Percentiles rank a stretch among this genome's conserved stretches.
Evolutionary conservation across 2,888 invertebrate genomes (phyloP).

Genomic region (Napeogenes inachia): DNA sequence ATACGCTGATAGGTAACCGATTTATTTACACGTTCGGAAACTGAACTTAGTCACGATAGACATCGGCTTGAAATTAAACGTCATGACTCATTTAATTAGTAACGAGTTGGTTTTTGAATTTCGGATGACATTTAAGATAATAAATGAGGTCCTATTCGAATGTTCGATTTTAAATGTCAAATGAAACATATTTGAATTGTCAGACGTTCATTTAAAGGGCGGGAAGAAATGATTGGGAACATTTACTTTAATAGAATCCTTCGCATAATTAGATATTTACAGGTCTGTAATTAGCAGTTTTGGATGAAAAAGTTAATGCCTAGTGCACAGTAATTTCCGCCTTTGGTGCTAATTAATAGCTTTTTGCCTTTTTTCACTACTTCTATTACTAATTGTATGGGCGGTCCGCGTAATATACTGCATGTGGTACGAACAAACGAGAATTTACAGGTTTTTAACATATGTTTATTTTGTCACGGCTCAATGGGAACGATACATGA

Average conservation of each 20-base stretch:
- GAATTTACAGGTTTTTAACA: background rate
- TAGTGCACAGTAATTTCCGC: slow-evolving; percentile 40
- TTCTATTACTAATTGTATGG: slow-evolving; percentile 34
- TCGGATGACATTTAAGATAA: slow-evolving; percentile 28
- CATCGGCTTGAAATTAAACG: slow-evolving; percentile 34
- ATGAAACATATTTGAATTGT: slow-evolving; percentile 23
- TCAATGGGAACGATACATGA: slow-evolving; percentile 11
- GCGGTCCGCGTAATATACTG: slow-evolving; percentile 32
- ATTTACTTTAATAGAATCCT: slow-evolving; percentile 10
- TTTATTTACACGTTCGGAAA: slow-evolving; percentile 47
- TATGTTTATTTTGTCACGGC: slow-evolving; percentile 9
- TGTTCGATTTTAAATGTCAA: slow-evolving; percentile 30
- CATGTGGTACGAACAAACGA: slow-evolving; percentile 25
- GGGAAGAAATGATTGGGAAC: slow-evolving; percentile 6
- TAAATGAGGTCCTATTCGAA: slow-evolving; percentile 24
- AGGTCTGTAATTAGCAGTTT: slow-evolving; percentile 21
- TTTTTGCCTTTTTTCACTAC: slow-evolving; percentile 35
- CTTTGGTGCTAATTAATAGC: slow-evolving; percentile 42
- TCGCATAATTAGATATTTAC: slow-evolving; percentile 20
- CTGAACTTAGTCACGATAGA: slow-evolving; percentile 42
- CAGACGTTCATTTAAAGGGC: background rate
- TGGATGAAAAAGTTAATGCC: slow-evolving; percentile 38
- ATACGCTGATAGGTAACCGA: slow-evolving; percentile 54
- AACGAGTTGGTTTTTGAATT: slow-evolving; percentile 30
- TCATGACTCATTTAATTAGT: slow-evolving; percentile 28